Conservation (phyloP, 2,113 vertebrate species). For the Vulpes ferrilata region DNA sequence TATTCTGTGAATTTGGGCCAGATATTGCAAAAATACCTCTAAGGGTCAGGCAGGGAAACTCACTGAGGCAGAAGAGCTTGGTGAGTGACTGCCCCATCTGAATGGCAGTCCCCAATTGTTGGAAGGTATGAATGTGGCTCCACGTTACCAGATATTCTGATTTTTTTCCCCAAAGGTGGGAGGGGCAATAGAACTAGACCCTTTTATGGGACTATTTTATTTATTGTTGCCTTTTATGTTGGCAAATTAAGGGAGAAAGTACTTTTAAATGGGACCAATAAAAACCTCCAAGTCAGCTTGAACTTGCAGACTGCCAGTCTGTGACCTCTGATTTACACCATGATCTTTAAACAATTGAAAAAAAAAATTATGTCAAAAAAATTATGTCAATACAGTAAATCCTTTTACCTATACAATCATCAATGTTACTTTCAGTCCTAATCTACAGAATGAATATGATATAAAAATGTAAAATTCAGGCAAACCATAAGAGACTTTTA, state of each 20-base stretch:
- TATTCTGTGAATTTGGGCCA: not conserved
- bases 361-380: not conserved
- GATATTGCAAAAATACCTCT: not conserved
- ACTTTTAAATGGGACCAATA: not conserved
- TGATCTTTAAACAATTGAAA: not conserved
- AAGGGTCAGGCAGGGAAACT: not conserved
- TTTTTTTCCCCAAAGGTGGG: not conserved
- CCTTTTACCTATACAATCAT: not conserved
- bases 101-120: not conserved
- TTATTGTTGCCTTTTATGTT: not conserved
- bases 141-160: not conserved
- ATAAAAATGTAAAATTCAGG: not conserved
- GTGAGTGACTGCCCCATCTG: not conserved
- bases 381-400: not conserved
- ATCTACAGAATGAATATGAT: not conserved
- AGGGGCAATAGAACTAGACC: not conserved
- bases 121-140: not conserved
- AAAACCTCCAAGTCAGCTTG: not conserved
- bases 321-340: not conserved
- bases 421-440: not conserved
- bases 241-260: not conserved
- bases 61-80: not conserved
- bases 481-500: not conserved
- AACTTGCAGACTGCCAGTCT: not conserved
- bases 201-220: not conserved